These are phyloP conservation scores for Latrodectus elegans DNA, from an alignment of 2,888 invertebrate species.

Conservation along the genomic window DNA sequence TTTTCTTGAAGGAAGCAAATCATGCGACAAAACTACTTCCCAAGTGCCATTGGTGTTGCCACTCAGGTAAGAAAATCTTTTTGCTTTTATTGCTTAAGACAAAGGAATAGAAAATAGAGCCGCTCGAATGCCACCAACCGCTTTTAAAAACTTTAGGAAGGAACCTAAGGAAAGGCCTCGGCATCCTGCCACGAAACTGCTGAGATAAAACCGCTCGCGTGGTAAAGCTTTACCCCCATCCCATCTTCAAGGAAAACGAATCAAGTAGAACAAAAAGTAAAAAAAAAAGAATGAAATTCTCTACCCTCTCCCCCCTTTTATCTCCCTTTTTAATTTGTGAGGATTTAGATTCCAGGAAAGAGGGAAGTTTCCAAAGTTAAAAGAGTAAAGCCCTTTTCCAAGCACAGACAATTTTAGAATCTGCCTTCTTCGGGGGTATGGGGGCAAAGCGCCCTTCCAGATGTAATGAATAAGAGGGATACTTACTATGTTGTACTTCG, in stretches of 20 bases:
- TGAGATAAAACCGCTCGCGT: constrained; percentile 40
- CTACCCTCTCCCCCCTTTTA: neutral
- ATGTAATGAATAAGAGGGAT: too few relatives aligned
- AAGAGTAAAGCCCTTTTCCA: constrained; percentile 42
- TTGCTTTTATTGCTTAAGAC: constrained; percentile 64
- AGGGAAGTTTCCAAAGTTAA: constrained; percentile 50
- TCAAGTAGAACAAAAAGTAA: constrained; percentile 24
- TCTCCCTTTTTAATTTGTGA: constrained; percentile 55
- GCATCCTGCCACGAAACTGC: neutral
- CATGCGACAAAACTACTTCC: constrained; percentile 52
- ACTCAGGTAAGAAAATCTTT: too few relatives aligned
- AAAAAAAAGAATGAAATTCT: neutral
- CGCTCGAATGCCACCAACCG: constrained; percentile 9
- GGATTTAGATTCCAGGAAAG: constrained; percentile 46
- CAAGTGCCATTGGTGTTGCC: constrained; percentile 16
- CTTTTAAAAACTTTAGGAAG: constrained; percentile 10
- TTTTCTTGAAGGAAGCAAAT: constrained; percentile 58
- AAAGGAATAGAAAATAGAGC: constrained; percentile 56
- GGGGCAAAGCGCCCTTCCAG: too few relatives aligned
- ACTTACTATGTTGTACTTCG: too few relatives aligned
- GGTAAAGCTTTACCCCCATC: constrained; percentile 62
- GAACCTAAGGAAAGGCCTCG: neutral
- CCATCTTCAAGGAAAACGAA: constrained; percentile 50
- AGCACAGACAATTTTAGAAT: too few relatives aligned
- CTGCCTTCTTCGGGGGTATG: too few relatives aligned